Percentiles rank a stretch among this genome's conserved stretches.
Evolutionary conservation across 2,113 vertebrate species (phyloP).

Genomic region (Thermophis baileyi): DNA sequence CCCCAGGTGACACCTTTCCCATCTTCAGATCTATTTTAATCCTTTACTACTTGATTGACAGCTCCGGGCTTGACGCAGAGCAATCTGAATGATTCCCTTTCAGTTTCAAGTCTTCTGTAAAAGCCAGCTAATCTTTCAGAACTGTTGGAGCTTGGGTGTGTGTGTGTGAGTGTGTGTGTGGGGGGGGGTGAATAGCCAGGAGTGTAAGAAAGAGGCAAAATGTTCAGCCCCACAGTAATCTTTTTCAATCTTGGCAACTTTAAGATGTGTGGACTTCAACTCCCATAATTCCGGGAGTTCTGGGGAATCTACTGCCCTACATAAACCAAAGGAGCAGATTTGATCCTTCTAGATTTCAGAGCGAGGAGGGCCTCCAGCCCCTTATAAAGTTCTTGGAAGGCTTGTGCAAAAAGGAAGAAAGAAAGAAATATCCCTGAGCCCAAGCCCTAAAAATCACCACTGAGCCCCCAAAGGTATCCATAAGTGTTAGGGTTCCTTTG

Average conservation of each 20-base stretch:
- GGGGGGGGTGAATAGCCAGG: not conserved
- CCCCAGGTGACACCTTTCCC: constrained; percentile 10
- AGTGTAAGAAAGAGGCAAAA: not conserved
- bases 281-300: not conserved
- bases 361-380: not conserved
- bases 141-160: constrained; percentile 32
- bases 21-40: constrained; percentile 63
- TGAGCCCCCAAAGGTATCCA: too few species aligned
- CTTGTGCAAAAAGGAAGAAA: not conserved
- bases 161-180: not conserved
- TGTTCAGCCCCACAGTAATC: not conserved
- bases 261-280: not conserved
- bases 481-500: not conserved
- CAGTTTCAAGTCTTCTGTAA: constrained; percentile 52
- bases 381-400: not conserved
- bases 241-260: not conserved
- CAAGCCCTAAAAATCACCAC: not conserved
- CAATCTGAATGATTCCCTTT: constrained; percentile 63
- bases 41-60: constrained; percentile 30
- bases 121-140: constrained; percentile 57
- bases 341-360: not conserved
- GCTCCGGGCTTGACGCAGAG: constrained; percentile 47
- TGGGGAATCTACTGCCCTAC: not conserved
- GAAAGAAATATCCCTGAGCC: not conserved
- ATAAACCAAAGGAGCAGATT: not conserved